phyloP scores from a whole-genome alignment of 1,140 invertebrate species.

The Drosophila insularis region DNA sequence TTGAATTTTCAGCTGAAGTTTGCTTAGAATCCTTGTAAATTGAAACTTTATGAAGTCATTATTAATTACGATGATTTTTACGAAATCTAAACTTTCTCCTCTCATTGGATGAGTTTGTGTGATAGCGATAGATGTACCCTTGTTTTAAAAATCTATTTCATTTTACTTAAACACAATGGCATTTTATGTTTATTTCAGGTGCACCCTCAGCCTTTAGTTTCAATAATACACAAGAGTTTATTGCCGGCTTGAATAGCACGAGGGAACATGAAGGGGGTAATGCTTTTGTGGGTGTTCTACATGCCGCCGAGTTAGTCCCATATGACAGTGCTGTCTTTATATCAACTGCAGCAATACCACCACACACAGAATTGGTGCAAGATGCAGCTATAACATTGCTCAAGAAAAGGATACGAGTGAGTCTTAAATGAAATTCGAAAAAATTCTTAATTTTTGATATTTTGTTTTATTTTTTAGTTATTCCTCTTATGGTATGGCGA shows the following conservation, averaged over 20 bases:
- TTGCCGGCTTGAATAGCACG: conserved; percentile 80
- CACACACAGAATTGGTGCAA: conserved; percentile 83
- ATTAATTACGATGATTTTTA: no score
- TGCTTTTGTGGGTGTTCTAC: conserved; percentile 77
- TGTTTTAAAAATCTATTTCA: no score
- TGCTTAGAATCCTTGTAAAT: no score
- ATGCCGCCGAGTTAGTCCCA: conserved; percentile 84
- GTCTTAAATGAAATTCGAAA: conserved; percentile 15
- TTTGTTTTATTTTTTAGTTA: conserved; percentile 9
- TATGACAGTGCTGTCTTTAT: conserved; percentile 85
- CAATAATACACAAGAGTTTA: conserved; percentile 78
- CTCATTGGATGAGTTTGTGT: no score
- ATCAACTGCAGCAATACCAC: conserved; percentile 83
- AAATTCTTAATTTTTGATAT: not conserved
- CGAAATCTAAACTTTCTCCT: no score
- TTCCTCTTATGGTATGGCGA: conserved; percentile 71
- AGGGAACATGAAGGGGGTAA: conserved; percentile 71
- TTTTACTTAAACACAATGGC: no score
- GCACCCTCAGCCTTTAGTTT: conserved; percentile 76
- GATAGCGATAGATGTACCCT: no score
- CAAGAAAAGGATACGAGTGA: conserved; percentile 84
- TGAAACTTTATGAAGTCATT: no score
- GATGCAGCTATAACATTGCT: conserved; percentile 83
- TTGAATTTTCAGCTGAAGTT: not conserved
- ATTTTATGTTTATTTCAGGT: conserved; percentile 39